A percentile compares a stretch with the other conserved stretches of the same genome.
phyloP scores from a whole-genome alignment of 2,113 vertebrate genomes.

The Pan paniscus region DNA sequence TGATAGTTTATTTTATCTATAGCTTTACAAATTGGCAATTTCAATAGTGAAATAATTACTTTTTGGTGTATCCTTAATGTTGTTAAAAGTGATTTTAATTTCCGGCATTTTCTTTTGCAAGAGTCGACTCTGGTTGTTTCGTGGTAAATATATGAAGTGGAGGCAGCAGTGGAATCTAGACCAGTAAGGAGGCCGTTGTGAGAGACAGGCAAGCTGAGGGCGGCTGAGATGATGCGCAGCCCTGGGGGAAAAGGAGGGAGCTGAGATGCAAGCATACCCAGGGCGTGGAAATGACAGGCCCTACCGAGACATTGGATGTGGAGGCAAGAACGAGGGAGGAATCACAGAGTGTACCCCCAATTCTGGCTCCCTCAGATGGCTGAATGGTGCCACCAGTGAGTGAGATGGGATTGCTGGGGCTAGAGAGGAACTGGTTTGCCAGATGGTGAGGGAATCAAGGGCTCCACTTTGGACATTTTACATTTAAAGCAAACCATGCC shows the following conservation, averaged over 20 bases:
- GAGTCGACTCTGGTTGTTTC: background rate
- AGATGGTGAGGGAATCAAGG: background rate
- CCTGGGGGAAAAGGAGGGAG: background rate
- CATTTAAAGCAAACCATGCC: background rate
- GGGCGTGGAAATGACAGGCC: background rate
- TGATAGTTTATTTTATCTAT: background rate
- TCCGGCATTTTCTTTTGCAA: background rate
- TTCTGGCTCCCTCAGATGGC: background rate
- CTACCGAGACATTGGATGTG: background rate
- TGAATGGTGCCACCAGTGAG: background rate
- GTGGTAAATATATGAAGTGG: background rate
- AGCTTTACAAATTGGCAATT: background rate
- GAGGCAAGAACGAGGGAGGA: background rate
- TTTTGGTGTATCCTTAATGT: background rate
- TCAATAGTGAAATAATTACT: background rate
- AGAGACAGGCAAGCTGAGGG: rapidly evolving
- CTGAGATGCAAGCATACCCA: background rate
- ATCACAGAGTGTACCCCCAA: background rate
- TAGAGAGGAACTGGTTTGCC: background rate
- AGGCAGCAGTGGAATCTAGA: background rate
- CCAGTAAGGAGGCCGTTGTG: background rate
- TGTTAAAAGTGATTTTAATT: background rate
- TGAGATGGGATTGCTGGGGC: background rate
- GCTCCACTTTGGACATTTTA: background rate
- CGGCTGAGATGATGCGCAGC: background rate